Conservation (phyloP, 2,888 invertebrate genomes). For the Gasteruption jaculator region DNA sequence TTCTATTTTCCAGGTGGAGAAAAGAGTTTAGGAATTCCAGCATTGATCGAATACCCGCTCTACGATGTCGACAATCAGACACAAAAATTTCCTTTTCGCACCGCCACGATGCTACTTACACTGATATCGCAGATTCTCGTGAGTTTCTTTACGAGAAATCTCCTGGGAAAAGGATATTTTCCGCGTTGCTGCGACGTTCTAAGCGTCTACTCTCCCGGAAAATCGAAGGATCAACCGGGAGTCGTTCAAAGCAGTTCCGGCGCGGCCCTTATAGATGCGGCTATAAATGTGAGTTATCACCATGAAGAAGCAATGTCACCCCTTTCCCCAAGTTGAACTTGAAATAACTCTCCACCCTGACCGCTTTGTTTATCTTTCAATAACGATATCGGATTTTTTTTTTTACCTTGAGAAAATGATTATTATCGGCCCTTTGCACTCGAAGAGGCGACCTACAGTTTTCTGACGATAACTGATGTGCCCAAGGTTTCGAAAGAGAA, state of each 20-base stretch:
- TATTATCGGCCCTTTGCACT: no score
- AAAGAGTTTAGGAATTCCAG: conserved; percentile 55
- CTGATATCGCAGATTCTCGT: conserved; percentile 54
- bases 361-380: no score
- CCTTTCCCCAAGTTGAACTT: no score
- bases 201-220: conserved; percentile 43
- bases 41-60: conserved; percentile 58
- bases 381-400: no score
- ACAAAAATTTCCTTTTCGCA: conserved; percentile 67
- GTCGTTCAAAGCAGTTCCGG: conserved; percentile 47
- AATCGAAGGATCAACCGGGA: conserved; percentile 41
- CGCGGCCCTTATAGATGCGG: conserved; percentile 44
- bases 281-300: conserved; percentile 40
- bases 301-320: no score
- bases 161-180: conserved; percentile 44
- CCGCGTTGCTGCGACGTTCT: conserved; percentile 46
- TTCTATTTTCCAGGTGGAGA: conserved; percentile 59
- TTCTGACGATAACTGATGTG: no score
- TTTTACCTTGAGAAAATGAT: no score
- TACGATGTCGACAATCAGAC: conserved; percentile 47
- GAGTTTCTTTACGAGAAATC: conserved; percentile 50
- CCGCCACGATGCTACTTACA: conserved; percentile 61
- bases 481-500: no score
- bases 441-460: no score
- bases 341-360: no score